Percentiles rank a stretch among this genome's conserved stretches.
Evolutionary conservation across 2,888 invertebrate genomes (phyloP).

Genomic region (Agonopterix arenella): DNA sequence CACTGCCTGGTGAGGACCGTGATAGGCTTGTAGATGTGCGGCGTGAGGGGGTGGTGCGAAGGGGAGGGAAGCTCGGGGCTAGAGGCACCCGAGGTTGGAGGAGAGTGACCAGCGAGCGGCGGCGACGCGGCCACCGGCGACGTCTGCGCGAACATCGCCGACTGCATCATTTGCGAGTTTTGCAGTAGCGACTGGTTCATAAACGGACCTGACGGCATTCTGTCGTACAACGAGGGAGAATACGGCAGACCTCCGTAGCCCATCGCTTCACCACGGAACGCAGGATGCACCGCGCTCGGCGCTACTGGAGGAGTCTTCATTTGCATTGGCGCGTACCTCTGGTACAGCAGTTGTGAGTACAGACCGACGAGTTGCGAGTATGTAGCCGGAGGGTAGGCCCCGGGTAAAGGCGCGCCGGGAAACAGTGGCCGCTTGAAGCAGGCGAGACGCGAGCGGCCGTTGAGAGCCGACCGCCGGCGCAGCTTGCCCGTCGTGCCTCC

Average conservation of each 20-base stretch:
- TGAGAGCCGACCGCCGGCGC: slow-evolving; percentile 92
- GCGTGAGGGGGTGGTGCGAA: slow-evolving; percentile 55
- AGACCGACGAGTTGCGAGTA: slow-evolving; percentile 76
- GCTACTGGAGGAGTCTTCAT: slow-evolving; percentile 69
- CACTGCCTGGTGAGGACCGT: slow-evolving; percentile 76
- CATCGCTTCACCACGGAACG: slow-evolving; percentile 61
- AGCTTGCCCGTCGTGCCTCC: slow-evolving; percentile 97
- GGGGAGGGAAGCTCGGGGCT: slow-evolving; percentile 61
- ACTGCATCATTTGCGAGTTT: slow-evolving; percentile 29
- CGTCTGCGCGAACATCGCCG: slow-evolving; percentile 42
- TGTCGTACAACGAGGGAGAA: slow-evolving; percentile 51
- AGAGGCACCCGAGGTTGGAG: slow-evolving; percentile 53
- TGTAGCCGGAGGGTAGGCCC: slow-evolving; percentile 75
- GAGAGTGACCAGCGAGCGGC: slow-evolving; percentile 49
- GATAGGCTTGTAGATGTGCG: slow-evolving; percentile 74
- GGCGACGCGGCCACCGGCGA: slow-evolving; percentile 58
- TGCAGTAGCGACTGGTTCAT: slow-evolving; percentile 46
- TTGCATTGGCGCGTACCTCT: slow-evolving; percentile 79
- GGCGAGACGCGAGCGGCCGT: slow-evolving; percentile 90
- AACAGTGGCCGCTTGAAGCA: slow-evolving; percentile 89
- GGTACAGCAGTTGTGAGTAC: slow-evolving; percentile 81
- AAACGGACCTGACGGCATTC: slow-evolving; percentile 45
- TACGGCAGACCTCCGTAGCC: slow-evolving; percentile 61
- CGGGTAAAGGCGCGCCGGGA: slow-evolving; percentile 77
- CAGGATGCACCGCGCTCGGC: slow-evolving; percentile 72